Conservation (phyloP, 2,888 invertebrate species). For the Heliconius cydno region DNA sequence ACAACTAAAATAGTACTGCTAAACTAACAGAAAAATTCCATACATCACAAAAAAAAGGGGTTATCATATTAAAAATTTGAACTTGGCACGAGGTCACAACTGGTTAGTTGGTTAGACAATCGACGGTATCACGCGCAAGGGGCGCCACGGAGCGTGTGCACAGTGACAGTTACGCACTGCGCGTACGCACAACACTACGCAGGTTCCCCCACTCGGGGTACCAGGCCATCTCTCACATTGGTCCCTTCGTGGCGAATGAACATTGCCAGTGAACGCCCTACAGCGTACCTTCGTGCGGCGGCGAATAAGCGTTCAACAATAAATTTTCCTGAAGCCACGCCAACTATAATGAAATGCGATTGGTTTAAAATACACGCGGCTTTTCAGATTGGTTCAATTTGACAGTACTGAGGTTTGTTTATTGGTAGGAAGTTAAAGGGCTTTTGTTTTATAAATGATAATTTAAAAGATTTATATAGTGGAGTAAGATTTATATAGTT, state of each 20-base stretch:
- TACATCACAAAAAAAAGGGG: not conserved
- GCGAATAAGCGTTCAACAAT: slow-evolving; percentile 65
- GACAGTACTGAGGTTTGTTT: not conserved
- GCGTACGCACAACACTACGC: slow-evolving; percentile 51
- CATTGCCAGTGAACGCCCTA: slow-evolving; percentile 64
- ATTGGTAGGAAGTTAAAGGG: not conserved
- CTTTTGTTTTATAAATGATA: not conserved
- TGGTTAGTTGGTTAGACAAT: not conserved
- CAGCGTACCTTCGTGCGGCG: slow-evolving; percentile 50
- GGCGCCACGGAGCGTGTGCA: slow-evolving; percentile 28
- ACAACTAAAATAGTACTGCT: not conserved
- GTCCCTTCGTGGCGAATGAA: slow-evolving; percentile 64
- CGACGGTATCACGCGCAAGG: slow-evolving; percentile 1
- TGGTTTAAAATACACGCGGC: slow-evolving; percentile 54
- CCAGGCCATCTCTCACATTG: slow-evolving; percentile 69
- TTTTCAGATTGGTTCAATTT: slow-evolving; percentile 24
- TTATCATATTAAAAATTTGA: slow-evolving; percentile 5
- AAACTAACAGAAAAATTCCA: not conserved
- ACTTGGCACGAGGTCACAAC: slow-evolving; percentile 1
- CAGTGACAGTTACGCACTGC: slow-evolving; percentile 72
- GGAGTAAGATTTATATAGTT: not conserved
- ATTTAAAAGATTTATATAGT: not conserved
- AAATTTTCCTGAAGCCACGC: slow-evolving; percentile 59
- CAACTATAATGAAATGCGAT: slow-evolving; percentile 61
- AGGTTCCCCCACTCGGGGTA: slow-evolving; percentile 61